A percentile compares a stretch with the other conserved stretches of the same genome.
Evolutionary conservation across 2,888 invertebrate genomes (phyloP).

Genomic region (Chironomus riparius): DNA sequence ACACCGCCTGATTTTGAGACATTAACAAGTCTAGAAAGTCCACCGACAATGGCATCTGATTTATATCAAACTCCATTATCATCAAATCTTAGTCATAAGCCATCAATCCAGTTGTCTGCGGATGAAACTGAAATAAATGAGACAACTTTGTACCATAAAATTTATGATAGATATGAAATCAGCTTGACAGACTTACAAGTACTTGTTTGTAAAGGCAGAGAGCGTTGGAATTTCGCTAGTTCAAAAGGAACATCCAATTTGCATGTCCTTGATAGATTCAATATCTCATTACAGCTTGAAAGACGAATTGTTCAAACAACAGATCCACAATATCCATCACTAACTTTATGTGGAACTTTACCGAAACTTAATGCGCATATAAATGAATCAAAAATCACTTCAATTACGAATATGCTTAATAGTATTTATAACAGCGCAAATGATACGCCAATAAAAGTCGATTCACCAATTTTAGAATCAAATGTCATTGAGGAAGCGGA

Average conservation of each 20-base stretch:
- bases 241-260: conserved; percentile 73
- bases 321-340: conserved; percentile 80
- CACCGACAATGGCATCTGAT: conserved; percentile 36
- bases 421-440: conserved; percentile 35
- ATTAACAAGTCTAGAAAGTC: conserved; percentile 49
- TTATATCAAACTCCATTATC: not conserved
- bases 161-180: conserved; percentile 70
- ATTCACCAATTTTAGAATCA: not conserved
- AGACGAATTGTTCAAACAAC: conserved; percentile 69
- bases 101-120: conserved; percentile 12
- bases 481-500: conserved; percentile 12
- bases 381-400: conserved; percentile 78
- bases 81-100: not conserved
- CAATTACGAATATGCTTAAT: conserved; percentile 50
- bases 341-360: conserved; percentile 74
- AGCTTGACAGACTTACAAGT: conserved; percentile 79
- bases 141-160: conserved; percentile 53
- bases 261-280: conserved; percentile 76
- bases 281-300: conserved; percentile 62
- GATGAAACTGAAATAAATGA: conserved; percentile 46
- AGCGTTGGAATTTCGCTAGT: conserved; percentile 84
- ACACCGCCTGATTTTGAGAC: conserved; percentile 66
- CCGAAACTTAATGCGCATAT: conserved; percentile 83
- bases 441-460: conserved; percentile 27
- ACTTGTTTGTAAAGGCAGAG: conserved; percentile 76